These are phyloP conservation scores for Microcebus ravelobensis DNA, from an alignment of 2,113 vertebrate species.

Conservation along the genomic window DNA sequence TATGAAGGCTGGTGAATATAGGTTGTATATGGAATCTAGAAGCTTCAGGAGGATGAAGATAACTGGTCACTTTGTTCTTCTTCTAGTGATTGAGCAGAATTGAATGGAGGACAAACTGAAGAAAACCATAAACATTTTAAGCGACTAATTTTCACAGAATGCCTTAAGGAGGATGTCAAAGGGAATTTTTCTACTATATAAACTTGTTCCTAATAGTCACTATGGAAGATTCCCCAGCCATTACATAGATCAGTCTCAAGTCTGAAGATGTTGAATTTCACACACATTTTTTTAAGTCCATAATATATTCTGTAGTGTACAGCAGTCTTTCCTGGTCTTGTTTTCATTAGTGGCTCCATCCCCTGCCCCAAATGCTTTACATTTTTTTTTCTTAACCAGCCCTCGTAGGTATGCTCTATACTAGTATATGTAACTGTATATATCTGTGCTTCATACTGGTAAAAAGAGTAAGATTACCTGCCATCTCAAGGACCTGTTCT, in stretches of 20 bases:
- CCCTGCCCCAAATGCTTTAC: background rate
- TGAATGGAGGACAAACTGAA: background rate
- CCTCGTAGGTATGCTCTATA: background rate
- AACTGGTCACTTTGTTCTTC: background rate
- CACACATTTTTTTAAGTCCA: background rate
- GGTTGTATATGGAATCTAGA: background rate
- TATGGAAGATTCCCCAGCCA: background rate
- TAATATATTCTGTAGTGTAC: fast-evolving
- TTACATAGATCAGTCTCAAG: background rate
- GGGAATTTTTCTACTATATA: background rate
- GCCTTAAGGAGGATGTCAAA: background rate
- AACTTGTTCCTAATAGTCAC: background rate
- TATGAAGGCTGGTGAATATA: background rate
- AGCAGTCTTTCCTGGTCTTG: background rate
- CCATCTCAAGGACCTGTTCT: background rate
- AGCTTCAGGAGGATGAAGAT: background rate
- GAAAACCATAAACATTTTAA: background rate
- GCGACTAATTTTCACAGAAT: background rate
- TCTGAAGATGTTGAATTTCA: background rate
- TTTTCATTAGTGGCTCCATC: fast-evolving
- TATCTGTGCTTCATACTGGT: background rate
- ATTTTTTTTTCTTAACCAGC: background rate
- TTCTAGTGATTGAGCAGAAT: background rate
- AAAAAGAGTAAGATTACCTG: background rate
- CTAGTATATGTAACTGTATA: background rate